Base-by-base conservation (phyloP, 2,113 vertebrate species). In the Odocoileus virginianus region DNA sequence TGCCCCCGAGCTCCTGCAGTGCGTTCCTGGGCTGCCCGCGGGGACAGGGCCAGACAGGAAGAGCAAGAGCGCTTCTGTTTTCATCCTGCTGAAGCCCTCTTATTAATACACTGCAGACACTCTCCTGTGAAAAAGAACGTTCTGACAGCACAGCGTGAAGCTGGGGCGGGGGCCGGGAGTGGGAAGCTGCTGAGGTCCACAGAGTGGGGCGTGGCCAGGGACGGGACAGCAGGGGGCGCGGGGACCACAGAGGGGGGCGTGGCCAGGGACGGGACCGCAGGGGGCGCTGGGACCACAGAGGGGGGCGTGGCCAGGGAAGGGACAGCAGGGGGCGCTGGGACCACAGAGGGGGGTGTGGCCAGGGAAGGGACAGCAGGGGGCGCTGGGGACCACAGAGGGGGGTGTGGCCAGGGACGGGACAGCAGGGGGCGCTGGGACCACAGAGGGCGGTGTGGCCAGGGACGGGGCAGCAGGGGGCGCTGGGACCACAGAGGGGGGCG, bases 121-220 rank as follows among this genome's bases (percentile, higher is more conserved):
- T 78, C 52, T 61, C 23, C 57, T 54, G 19, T 8, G 7, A 28
- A 28, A 87, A 28, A 90, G 74, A 61, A 57, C 13, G 9, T 28
- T 54, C 47, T 27, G 50, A 43, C 64, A 47, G 23, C 40, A 11
- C n/a, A 7, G 84, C 21, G 1, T 10, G 87, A 93, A 50, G 23
- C 85, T 40, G 45, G 89, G 16, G 52, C 14, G 2, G 5, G 78
- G 55, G 45, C 47, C 79, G 5, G 23, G 40, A 40, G 12, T 7
- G 3, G 14, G 28, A 81, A 13, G 33, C 7, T 82, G 43, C 47
- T 50, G 47, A 50, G 57, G 57, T 27, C 23, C 54, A 55, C 54
- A 54, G 52, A 45, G 16, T 1, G 0, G 52, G 54, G 17, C 2
- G 6, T 28, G 58, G 58, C 28, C 6, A 0, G 2, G 58, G 27